A percentile compares a stretch with the other conserved stretches of the same genome.
phyloP scores from a whole-genome alignment of 2,888 invertebrate genomes.

The Heliconius sara region DNA sequence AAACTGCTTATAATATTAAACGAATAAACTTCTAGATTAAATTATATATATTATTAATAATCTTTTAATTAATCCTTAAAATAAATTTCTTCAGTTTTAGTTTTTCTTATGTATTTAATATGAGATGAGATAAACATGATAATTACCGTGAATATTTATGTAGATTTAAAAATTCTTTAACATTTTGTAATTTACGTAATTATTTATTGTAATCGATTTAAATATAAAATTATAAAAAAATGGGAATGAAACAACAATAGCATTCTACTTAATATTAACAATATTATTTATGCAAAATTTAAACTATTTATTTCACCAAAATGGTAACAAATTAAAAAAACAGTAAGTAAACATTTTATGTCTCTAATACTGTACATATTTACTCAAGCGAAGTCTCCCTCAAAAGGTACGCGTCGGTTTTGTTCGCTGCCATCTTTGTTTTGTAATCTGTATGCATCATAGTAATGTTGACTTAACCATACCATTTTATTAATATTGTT shows the following conservation, averaged over 20 bases:
- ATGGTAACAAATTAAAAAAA: constrained; percentile 25
- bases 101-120: not conserved
- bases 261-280: not conserved
- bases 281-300: not conserved
- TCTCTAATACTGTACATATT: constrained; percentile 21
- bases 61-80: not conserved
- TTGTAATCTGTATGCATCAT: constrained; percentile 31
- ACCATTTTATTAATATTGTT: constrained; percentile 14
- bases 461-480: constrained; percentile 22
- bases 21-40: not conserved
- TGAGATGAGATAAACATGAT: too few relatives aligned
- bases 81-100: not conserved
- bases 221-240: not conserved
- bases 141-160: not conserved
- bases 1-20: not conserved
- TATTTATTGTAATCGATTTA: not conserved
- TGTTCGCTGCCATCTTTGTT: constrained; percentile 33
- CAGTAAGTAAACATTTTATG: not conserved
- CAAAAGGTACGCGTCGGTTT: constrained; percentile 36
- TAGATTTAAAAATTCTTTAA: not conserved
- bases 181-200: not conserved
- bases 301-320: constrained; percentile 11
- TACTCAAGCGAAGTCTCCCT: constrained; percentile 34
- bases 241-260: not conserved
- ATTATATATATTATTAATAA: not conserved